These are phyloP conservation scores for Caenorhabditis latens DNA, from an alignment of 1,140 invertebrate genomes.

Conservation along the genomic window DNA sequence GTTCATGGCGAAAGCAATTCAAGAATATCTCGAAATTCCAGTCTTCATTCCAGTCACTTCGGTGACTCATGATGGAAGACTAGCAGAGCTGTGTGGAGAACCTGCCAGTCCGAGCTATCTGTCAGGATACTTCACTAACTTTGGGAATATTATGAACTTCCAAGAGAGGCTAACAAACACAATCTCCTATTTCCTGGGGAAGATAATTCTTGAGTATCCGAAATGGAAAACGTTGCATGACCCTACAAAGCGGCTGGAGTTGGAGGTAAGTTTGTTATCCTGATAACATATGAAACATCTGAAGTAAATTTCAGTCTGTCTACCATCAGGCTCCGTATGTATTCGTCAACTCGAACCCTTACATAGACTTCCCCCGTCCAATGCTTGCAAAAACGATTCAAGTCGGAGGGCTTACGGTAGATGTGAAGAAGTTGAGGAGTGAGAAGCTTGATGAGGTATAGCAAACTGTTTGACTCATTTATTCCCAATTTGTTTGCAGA, in stretches of 20 bases:
- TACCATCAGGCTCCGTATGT: slow-evolving; percentile 34
- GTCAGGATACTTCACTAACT: slow-evolving; percentile 41
- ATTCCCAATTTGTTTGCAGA: not conserved
- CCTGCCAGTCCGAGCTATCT: slow-evolving; percentile 15
- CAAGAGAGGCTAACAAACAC: slow-evolving; percentile 20
- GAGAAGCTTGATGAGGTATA: slow-evolving; percentile 66
- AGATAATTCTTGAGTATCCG: not conserved
- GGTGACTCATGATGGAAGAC: slow-evolving; percentile 8
- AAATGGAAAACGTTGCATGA: slow-evolving; percentile 5
- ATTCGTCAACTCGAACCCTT: slow-evolving; percentile 48
- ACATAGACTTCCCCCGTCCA: slow-evolving; percentile 55
- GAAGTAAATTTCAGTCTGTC: not conserved
- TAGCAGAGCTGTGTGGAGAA: slow-evolving; percentile 22
- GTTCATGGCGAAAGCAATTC: slow-evolving; percentile 20
- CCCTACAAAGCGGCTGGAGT: not conserved
- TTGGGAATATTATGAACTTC: slow-evolving; percentile 10
- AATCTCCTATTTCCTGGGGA: not conserved
- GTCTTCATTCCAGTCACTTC: slow-evolving; percentile 25
- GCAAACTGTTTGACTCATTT: not conserved
- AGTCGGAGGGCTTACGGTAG: slow-evolving; percentile 46
- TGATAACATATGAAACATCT: not conserved
- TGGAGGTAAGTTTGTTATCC: not conserved
- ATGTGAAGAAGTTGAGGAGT: slow-evolving; percentile 62
- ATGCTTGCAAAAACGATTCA: slow-evolving; percentile 30
- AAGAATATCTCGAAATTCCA: slow-evolving; percentile 41